Conservation (phyloP, 2,113 vertebrate species). For the Otis tarda region DNA sequence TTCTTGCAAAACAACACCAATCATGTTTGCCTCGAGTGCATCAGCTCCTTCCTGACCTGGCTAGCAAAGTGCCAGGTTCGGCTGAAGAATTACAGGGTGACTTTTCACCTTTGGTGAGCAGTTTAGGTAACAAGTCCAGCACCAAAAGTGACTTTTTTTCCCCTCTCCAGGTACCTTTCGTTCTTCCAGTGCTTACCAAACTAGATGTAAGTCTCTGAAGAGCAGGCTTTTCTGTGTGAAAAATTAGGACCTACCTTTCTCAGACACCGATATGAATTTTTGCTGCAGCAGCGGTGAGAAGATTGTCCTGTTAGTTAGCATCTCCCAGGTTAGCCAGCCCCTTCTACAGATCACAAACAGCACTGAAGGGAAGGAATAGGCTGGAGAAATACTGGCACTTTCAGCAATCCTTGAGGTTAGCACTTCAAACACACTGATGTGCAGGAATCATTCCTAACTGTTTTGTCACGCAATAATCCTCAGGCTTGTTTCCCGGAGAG, state of each 20-base stretch:
- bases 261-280: not conserved
- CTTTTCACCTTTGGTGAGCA: not conserved
- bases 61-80: not conserved
- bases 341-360: not conserved
- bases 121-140: not conserved
- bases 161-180: not conserved
- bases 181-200: not conserved
- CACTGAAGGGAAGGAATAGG: not conserved
- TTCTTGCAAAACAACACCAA: not conserved
- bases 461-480: constrained; percentile 6
- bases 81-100: not conserved
- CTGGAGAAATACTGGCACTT: not conserved
- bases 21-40: not conserved
- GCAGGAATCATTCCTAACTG: not conserved
- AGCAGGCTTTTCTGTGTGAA: not conserved
- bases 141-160: not conserved
- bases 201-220: not conserved
- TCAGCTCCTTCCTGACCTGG: not conserved
- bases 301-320: not conserved
- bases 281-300: not conserved
- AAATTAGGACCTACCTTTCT: not conserved
- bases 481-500: not conserved
- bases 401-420: not conserved
- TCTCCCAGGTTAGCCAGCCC: not conserved
- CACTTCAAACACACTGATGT: not conserved